Conservation (phyloP, 2,797 vertebrate genomes). For the Cygnus olor region DNA sequence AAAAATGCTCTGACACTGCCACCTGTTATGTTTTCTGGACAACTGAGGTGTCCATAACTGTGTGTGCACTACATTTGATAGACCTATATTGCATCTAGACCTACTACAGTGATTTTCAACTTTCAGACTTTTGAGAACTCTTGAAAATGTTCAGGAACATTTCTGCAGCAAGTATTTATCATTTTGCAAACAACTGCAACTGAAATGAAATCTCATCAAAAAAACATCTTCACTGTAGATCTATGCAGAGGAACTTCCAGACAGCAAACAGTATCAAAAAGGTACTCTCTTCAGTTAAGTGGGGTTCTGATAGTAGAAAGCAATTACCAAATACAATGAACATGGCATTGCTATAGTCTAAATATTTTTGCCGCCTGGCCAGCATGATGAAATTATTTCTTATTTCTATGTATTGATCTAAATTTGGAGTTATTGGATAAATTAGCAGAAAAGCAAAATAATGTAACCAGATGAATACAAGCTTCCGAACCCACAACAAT, state of each 20-base stretch:
- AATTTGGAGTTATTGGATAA: neutral
- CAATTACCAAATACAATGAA: neutral
- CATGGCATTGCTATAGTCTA: neutral
- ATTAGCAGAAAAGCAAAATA: neutral
- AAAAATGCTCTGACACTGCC: neutral
- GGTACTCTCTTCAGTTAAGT: neutral
- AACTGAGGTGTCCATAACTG: neutral
- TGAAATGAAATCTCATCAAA: neutral
- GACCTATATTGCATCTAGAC: neutral
- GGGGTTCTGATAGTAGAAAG: neutral
- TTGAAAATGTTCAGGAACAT: neutral
- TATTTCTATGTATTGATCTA: neutral
- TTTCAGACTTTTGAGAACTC: neutral
- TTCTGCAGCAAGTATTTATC: neutral
- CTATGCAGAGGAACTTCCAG: neutral
- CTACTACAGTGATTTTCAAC: neutral
- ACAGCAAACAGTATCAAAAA: neutral
- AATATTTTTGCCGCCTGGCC: neutral
- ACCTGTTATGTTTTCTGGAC: neutral
- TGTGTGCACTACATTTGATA: neutral
- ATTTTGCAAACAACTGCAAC: neutral
- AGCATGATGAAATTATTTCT: slow-evolving; percentile 2
- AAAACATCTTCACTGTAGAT: neutral
- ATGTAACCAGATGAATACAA: neutral
- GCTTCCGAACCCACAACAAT: neutral